Percentiles rank a stretch among this genome's conserved stretches.
These are phyloP conservation scores for Euthynnus affinis DNA, from an alignment of 2,797 vertebrate genomes.

Conservation along the genomic window DNA sequence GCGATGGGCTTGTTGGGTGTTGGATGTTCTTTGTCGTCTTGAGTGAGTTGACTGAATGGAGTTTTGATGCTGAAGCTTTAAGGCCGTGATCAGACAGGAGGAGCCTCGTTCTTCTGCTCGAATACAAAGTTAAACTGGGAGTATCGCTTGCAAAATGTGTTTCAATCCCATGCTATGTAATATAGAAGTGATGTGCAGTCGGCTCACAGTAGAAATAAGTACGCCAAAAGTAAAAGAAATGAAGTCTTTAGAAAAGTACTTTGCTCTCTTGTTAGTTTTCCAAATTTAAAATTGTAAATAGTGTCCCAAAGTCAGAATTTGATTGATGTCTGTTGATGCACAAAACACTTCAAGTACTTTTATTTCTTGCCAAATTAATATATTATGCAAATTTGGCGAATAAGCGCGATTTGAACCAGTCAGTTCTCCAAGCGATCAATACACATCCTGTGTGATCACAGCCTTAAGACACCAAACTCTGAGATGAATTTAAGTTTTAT, in stretches of 20 bases:
- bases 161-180: too few species aligned
- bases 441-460: not conserved
- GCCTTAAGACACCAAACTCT: slow-evolving; percentile 8
- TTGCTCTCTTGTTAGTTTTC: not conserved
- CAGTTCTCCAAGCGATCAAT: too few species aligned
- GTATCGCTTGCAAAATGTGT: not conserved
- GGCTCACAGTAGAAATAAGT: not conserved
- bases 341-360: too few species aligned
- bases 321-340: too few species aligned
- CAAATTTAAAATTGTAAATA: not conserved
- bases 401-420: too few species aligned
- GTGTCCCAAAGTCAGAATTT: too few species aligned
- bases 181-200: not conserved
- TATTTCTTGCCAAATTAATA: too few species aligned
- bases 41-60: not conserved
- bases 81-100: slow-evolving; percentile 14
- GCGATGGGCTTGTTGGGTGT: slow-evolving; percentile 10
- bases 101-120: not conserved
- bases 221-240: too few species aligned
- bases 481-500: not conserved
- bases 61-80: not conserved
- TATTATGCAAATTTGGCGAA: too few species aligned
- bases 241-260: not conserved
- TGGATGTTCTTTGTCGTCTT: slow-evolving; percentile 25
- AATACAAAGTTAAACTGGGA: not conserved